Evolutionary conservation across 2,888 invertebrate genomes (phyloP), one percentile per base, ranked within the genome.

Genomic region (Carterocephalus palaemon): DNA sequence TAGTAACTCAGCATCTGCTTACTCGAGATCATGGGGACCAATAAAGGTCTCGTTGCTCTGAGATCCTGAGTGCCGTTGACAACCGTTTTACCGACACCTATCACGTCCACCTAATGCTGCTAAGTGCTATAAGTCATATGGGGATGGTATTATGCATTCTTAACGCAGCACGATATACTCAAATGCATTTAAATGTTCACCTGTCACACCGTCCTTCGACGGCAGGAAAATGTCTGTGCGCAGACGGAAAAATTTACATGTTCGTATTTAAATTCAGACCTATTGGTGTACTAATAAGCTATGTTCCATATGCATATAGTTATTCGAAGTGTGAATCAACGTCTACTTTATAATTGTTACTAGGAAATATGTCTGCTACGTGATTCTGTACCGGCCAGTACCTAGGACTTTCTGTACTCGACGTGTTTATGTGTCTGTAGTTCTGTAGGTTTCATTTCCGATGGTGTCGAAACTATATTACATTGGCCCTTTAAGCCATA

Each of bases 141-240:
- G 48, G 26, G 17, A 39, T 37, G 12, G 23, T 37, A 57, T 49
- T 57, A 54, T 37, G 36, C 50, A 62, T 62, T 59, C 61, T 33
- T 48, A 22, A 20, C 57, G 53, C 51, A 38, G 26, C 23, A 37
- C 34, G 38, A 40, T 38, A 48, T 23, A 37, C 22, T 40, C 49
- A 48, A 54, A 51, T 50, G 61, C 59, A 60, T 60, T 56, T 54
- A 50, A 57, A 49, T 46, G 49, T 48, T 39, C 60, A 62, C 28
- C 64, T 63, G 70, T 70, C 73, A 65, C 51, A 54, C 64, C 54
- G 69, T 61, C 72, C 75, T 78, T 71, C 71, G 62, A 45, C 60
- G 73, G 65, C 78, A 80, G 79, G 79, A 80, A 80, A 80, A 80
- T 78, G 72, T 64, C 62, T 55, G 49, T 58, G 60, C 60, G 64